Evolutionary conservation across 2,797 vertebrate genomes (phyloP), one percentile per base, ranked within the genome.

Genomic region (Xiphorhynchus erythropygius): DNA sequence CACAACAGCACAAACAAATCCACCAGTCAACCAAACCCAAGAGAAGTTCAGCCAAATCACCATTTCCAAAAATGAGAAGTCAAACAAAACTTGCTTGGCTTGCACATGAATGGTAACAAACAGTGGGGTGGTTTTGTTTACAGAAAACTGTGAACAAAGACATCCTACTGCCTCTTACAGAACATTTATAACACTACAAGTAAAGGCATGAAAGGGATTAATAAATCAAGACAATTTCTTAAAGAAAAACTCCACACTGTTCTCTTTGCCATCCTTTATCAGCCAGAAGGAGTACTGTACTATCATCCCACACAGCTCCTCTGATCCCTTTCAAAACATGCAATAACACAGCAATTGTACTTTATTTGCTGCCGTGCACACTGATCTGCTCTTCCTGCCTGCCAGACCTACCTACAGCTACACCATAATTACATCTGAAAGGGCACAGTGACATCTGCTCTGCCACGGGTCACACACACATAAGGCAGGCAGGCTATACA

Each of bases 361-460:
- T 57, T 71, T 80, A 64, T 73, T 90, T 75, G 91, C 82, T 47
- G 32, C 46, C 42, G 28, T 11, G 39, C 35, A 81, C 50, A 63
- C 73, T 33, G 60, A 75, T 82, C 63, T 79, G 74, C 70, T 88
- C 63, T 64, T 64, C 41, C 69, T 87, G 80, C 60, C 78, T 87
- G 46, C 35, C 47, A 79, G 83, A 91, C 64, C 44, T 68, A 81
- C 92, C 84, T 49, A 59, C 64, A 94, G 50, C 56, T 55, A 88
- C 41, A 63, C 56, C 88, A 49, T 93, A 89, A 94, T 95, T 83
- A 86, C 18, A 44, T 49, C 73, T 84, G 84, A 83, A 89, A 86
- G 73, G 91, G 78, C 64, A 41, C 60, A 24, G 60, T 87, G 94
- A 82, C 93, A 94, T 67, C 81, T 96, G 87, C 86, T 87, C 82